A percentile compares a stretch with the other conserved stretches of the same genome.
Conservation (phyloP, 2,888 invertebrate species). For the Ashinkailepas kermadecensis region DNA sequence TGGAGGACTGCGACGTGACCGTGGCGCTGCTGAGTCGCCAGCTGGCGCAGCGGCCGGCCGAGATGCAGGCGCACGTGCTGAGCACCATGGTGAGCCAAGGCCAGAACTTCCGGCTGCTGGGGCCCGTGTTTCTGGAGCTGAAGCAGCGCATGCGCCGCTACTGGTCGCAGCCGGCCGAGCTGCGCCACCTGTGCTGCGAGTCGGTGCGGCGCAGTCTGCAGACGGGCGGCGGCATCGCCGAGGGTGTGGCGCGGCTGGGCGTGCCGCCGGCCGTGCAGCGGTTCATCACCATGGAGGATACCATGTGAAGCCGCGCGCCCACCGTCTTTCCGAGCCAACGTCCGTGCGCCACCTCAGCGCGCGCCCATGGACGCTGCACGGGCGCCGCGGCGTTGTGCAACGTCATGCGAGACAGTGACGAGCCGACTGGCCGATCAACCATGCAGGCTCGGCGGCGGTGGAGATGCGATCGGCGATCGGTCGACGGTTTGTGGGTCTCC, state of each 20-base stretch:
- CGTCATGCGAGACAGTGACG: neutral
- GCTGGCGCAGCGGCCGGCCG: constrained; percentile 25
- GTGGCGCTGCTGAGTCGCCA: constrained; percentile 25
- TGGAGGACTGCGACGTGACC: constrained; percentile 22
- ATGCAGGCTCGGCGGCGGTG: too few species aligned
- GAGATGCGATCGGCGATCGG: too few species aligned
- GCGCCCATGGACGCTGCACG: too few species aligned
- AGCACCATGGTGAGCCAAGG: constrained; percentile 26
- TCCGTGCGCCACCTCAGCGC: too few species aligned
- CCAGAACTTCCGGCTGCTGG: constrained; percentile 23
- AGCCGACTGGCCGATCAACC: too few species aligned
- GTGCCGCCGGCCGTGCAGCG: constrained; percentile 5
- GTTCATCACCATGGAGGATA: neutral
- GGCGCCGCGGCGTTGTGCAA: neutral
- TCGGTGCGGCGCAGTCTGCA: neutral
- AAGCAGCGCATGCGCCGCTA: constrained; percentile 24
- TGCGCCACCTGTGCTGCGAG: constrained; percentile 25
- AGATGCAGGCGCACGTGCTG: constrained; percentile 25
- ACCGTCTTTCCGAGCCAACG: too few species aligned
- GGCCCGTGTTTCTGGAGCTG: constrained; percentile 27
- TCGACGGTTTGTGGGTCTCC: too few species aligned
- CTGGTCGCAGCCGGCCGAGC: constrained; percentile 26
- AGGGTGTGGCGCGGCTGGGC: neutral
- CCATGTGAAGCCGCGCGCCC: neutral
- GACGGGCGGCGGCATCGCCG: neutral